Base-by-base conservation (phyloP, 2,797 vertebrate genomes). In the Melanotaenia boesemani region DNA sequence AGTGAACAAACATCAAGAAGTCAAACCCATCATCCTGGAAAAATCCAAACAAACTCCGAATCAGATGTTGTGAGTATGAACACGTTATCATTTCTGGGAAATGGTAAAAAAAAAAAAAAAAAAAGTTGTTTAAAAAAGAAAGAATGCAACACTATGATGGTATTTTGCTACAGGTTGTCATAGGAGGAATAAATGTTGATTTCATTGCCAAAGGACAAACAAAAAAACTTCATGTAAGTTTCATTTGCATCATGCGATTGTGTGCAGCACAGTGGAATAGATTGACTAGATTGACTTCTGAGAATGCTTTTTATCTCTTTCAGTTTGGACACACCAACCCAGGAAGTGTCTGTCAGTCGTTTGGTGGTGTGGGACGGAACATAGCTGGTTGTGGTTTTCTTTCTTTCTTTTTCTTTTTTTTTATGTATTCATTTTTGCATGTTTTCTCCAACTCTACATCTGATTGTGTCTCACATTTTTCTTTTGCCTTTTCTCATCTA, bases 321-420 rank as follows among this genome's bases (percentile, higher is more conserved):
- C 88, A 98, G 97, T 94, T 93, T 80, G 96, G 96, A 71, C 95
- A 96, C 71, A 98, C 96, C 9, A 97, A 97, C 20, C 83, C 91
- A 85, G 96, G 96, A 89, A 96, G 90, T 79, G 94, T 97, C 52
- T 95, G 89, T 82, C 95, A 95, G 86, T 95, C 95, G 4, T 96
- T 96, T 80, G 97, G 97, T 0, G 97, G 97, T 1, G 97, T 98
- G 54, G 97, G 96, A 72, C 93, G 96, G 68, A 98, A 98, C 86
- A 91, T 98, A 67, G 96, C 97, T 89, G 97, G 97, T 97, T 79
- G 39, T 24, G 67, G 12, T 32, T 65, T 68, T 66, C 26, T 26
- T 26, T 26, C 26, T 26, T 26, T 26, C 26, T 16, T 26, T 69
- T n/a, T 24, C 62, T 65, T 64, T 46, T 22, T 20, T 46, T 28